These are phyloP conservation scores for Deilephila porcellus DNA, from an alignment of 2,888 invertebrate species.

Conservation along the genomic window DNA sequence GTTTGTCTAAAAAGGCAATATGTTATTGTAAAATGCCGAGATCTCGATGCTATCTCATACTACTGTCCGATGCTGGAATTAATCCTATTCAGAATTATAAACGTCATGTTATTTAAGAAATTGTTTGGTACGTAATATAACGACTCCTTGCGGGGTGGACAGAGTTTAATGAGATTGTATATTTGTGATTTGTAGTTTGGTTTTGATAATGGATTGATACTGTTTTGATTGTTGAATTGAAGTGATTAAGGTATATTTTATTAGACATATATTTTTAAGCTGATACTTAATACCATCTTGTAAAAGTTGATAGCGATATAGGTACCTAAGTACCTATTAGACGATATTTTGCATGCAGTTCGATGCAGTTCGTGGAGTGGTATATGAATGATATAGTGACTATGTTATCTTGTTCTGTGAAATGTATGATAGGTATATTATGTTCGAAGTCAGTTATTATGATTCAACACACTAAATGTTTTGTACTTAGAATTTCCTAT, in stretches of 20 bases:
- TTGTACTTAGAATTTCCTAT: neutral
- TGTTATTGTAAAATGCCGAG: slow-evolving; percentile 63
- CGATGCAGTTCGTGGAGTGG: too few species aligned
- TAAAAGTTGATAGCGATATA: too few species aligned
- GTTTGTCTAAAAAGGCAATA: slow-evolving; percentile 72
- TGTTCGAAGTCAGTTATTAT: neutral
- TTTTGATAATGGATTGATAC: neutral
- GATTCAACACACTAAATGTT: neutral
- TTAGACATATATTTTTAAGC: too few species aligned
- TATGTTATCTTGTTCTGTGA: too few species aligned
- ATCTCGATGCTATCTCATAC: slow-evolving; percentile 65
- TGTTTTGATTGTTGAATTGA: neutral
- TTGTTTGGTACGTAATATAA: slow-evolving; percentile 16
- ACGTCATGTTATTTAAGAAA: slow-evolving; percentile 33
- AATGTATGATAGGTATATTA: neutral
- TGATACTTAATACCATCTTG: too few species aligned
- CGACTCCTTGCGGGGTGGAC: slow-evolving; percentile 8
- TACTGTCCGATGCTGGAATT: slow-evolving; percentile 68
- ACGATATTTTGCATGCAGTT: too few species aligned
- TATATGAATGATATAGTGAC: too few species aligned
- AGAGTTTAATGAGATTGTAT: neutral
- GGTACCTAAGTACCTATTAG: too few species aligned
- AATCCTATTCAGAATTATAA: slow-evolving; percentile 68
- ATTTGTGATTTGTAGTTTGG: neutral
- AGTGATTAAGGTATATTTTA: neutral